Conservation (phyloP, 1,140 invertebrate species). For the Eupeodes corollae region DNA sequence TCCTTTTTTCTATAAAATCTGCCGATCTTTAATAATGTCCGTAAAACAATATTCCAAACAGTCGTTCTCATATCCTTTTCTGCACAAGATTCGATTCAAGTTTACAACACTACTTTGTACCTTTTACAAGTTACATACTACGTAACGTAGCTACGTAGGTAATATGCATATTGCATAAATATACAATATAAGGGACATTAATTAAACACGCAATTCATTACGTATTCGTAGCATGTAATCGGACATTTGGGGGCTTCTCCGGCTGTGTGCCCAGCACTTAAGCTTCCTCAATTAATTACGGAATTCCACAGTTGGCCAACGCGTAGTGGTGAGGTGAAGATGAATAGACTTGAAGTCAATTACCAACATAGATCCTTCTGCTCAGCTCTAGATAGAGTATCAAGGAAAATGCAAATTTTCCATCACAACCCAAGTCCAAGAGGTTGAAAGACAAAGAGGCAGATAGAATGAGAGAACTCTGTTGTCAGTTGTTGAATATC, state of each 20-base stretch:
- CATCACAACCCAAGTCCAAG: neutral
- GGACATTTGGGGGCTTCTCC: neutral
- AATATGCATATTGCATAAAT: no score
- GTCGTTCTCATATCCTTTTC: no score
- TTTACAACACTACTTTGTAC: no score
- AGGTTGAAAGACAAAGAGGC: neutral
- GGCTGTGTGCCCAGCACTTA: neutral
- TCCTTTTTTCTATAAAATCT: no score
- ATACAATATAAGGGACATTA: neutral
- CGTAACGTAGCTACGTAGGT: no score
- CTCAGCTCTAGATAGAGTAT: neutral
- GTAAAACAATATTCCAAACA: no score
- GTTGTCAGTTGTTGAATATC: no score
- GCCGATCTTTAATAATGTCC: no score
- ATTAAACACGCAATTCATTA: conserved; percentile 5
- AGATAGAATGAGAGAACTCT: no score
- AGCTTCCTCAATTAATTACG: conserved; percentile 6
- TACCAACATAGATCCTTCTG: neutral
- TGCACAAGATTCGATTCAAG: no score
- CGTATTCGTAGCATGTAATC: neutral
- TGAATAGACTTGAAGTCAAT: neutral
- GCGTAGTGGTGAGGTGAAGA: neutral
- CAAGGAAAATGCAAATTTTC: neutral
- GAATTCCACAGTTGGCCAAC: neutral
- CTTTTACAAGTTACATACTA: no score